Evolutionary conservation across 2,888 invertebrate genomes (phyloP).

Genomic region (Adelognathus sp.): DNA sequence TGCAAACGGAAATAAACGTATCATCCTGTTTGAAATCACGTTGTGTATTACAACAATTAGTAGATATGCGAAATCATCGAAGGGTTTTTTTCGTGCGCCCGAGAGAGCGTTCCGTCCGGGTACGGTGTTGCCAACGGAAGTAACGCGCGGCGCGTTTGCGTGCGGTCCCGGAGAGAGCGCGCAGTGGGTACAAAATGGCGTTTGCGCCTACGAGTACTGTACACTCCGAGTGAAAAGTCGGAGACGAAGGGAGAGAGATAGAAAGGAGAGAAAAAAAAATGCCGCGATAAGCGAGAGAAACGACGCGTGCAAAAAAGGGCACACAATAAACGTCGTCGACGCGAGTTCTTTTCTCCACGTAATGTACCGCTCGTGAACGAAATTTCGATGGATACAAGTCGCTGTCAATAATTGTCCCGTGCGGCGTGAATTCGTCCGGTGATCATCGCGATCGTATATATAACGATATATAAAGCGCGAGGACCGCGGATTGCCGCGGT

Average conservation of each 20-base stretch:
- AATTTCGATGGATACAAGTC: neutral
- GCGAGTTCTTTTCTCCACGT: neutral
- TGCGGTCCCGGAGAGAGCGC: too few relatives aligned
- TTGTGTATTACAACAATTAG: neutral
- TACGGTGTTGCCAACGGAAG: slow-evolving; percentile 59
- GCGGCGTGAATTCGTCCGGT: slow-evolving; percentile 1
- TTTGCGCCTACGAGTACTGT: slow-evolving; percentile 68
- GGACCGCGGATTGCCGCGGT: slow-evolving; percentile 59
- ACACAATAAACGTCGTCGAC: slow-evolving; percentile 46
- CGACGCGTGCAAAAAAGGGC: slow-evolving; percentile 67
- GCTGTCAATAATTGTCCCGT: neutral
- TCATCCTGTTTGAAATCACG: too few relatives aligned
- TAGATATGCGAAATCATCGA: too few relatives aligned
- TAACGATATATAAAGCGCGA: slow-evolving; percentile 46
- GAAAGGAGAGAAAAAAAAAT: slow-evolving; percentile 70
- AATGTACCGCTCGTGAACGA: neutral
- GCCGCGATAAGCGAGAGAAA: slow-evolving; percentile 72
- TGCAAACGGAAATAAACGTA: too few relatives aligned
- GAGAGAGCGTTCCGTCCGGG: neutral
- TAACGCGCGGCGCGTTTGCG: slow-evolving; percentile 62
- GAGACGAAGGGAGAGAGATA: neutral
- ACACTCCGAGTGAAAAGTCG: slow-evolving; percentile 72
- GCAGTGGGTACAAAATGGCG: slow-evolving; percentile 75
- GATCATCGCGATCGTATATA: slow-evolving; percentile 21
- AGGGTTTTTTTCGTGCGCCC: too few relatives aligned